phyloP scores from a whole-genome alignment of 2,888 invertebrate genomes.

The Lamellibrachia columna region DNA sequence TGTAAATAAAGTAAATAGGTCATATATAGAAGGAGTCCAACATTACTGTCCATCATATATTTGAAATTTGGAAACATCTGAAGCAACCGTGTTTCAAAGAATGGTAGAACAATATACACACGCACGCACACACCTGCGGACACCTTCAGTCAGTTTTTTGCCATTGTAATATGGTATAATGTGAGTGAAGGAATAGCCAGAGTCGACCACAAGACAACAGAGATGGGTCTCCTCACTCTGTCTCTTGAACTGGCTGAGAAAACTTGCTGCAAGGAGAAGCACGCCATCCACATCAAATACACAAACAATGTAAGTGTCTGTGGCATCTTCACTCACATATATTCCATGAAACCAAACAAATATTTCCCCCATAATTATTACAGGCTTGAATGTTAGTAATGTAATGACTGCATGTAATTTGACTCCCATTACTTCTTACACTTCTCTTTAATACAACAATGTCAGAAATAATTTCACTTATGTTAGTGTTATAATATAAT shows the following conservation, averaged over 20 bases:
- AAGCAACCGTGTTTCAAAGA: background rate
- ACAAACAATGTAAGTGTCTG: background rate
- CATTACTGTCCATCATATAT: background rate
- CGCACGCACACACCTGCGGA: slow-evolving; percentile 55
- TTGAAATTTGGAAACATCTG: background rate
- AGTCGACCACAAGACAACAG: slow-evolving; percentile 85
- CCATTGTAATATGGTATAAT: slow-evolving; percentile 81
- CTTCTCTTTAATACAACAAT: no score
- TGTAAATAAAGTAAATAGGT: background rate
- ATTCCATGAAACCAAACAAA: background rate
- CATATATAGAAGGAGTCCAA: background rate
- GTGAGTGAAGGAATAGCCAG: slow-evolving; percentile 95
- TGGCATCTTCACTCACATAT: background rate
- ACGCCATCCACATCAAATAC: background rate
- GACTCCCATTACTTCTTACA: no score
- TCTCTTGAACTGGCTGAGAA: slow-evolving; percentile 79
- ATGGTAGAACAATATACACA: background rate
- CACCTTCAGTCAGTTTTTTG: slow-evolving; percentile 75
- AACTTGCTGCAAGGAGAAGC: slow-evolving; percentile 70
- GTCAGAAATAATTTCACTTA: no score
- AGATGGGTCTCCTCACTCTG: slow-evolving; percentile 62
- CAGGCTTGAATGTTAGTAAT: background rate
- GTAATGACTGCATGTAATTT: no score
- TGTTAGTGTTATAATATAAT: no score
- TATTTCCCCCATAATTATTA: background rate